phyloP scores from a whole-genome alignment of 30 jellyfish, hydroid and myxozoan genomes.

The Aurelia sp. region DNA sequence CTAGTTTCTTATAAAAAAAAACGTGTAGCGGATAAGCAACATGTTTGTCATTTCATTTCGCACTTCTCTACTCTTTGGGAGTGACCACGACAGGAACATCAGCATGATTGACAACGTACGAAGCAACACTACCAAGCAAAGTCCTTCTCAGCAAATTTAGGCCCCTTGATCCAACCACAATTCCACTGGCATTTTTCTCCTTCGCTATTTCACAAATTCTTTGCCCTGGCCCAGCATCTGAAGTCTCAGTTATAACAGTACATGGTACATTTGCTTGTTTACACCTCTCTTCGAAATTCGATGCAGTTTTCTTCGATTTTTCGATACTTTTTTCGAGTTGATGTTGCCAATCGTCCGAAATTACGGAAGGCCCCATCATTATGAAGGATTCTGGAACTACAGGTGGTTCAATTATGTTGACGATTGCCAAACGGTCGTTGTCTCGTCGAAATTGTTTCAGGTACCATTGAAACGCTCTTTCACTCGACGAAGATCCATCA shows the following conservation, averaged over 20 bases:
- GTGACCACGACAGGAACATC: conserved; percentile 79
- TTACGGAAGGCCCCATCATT: conserved; percentile 71
- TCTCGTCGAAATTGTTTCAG: conserved; percentile 59
- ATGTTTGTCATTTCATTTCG: no score
- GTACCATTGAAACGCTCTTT: conserved; percentile 82
- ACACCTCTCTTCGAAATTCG: conserved; percentile 58
- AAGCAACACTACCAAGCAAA: conserved; percentile 84
- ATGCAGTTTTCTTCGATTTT: conserved; percentile 58
- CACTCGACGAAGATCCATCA: conserved; percentile 73
- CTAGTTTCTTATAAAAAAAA: no score
- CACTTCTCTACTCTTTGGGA: conserved; percentile 33
- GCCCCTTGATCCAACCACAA: conserved; percentile 89
- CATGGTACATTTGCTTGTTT: conserved; percentile 50
- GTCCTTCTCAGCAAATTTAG: conserved; percentile 81
- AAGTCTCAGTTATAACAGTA: conserved; percentile 44
- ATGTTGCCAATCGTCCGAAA: conserved; percentile 67
- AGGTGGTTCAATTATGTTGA: conserved; percentile 84
- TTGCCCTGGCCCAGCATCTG: conserved; percentile 87
- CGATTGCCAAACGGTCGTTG: conserved; percentile 78
- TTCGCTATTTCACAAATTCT: conserved; percentile 75
- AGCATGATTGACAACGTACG: conserved; percentile 79
- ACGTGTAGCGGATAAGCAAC: no score
- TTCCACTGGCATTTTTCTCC: conserved; percentile 64
- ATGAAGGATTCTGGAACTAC: conserved; percentile 60
- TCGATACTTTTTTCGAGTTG: conserved; percentile 68